A percentile compares a stretch with the other conserved stretches of the same genome.
Conservation (phyloP, 2,888 invertebrate genomes). For the Acanthosoma haemorrhoidale region DNA sequence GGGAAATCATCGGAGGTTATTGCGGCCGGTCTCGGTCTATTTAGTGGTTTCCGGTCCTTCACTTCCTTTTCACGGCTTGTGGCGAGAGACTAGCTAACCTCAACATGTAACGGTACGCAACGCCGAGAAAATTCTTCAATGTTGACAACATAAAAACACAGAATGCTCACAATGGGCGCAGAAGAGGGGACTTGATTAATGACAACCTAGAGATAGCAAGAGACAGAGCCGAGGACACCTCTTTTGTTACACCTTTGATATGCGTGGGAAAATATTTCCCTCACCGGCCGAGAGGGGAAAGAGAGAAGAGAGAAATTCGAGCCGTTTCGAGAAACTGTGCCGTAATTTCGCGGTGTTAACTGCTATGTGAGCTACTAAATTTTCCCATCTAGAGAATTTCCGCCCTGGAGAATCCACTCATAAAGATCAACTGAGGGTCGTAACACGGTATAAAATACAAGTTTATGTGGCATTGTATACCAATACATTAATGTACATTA, state of each 20-base stretch:
- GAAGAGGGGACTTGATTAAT: no score
- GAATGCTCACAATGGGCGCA: no score
- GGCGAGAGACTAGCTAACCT: background rate
- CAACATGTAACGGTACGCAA: background rate
- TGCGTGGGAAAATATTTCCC: background rate
- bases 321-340: background rate
- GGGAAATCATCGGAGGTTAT: background rate
- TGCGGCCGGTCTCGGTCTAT: background rate
- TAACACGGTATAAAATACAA: no score
- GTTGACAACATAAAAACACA: no score
- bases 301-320: slow-evolving; percentile 1
- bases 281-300: background rate
- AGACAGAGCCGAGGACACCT: background rate
- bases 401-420: no score
- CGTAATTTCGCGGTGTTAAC: background rate
- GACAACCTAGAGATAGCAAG: background rate
- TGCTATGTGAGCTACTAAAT: background rate
- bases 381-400: background rate
- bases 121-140: background rate
- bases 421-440: no score
- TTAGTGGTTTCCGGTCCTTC: slow-evolving; percentile 1
- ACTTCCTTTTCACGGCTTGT: background rate
- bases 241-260: no score
- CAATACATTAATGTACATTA: no score
- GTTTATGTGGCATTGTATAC: no score